phyloP scores from a whole-genome alignment of 1,140 invertebrate genomes.

The Drosophila ambigua region DNA sequence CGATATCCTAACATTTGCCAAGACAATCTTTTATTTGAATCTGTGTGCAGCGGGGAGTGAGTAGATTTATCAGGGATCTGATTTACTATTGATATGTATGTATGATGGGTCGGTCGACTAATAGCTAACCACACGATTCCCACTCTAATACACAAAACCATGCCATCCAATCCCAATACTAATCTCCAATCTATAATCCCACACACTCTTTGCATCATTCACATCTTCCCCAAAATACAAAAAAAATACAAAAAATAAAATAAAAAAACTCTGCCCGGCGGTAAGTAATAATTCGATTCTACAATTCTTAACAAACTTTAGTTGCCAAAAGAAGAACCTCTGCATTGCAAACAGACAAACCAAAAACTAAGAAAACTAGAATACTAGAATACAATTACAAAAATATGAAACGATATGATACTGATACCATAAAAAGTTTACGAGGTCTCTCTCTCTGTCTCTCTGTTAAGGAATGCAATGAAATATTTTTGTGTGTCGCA shows the following conservation, averaged over 20 bases:
- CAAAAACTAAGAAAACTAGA: slow-evolving; percentile 14
- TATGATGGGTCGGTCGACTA: slow-evolving; percentile 38
- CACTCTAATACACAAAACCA: background rate
- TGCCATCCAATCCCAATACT: slow-evolving; percentile 17
- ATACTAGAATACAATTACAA: slow-evolving; percentile 22
- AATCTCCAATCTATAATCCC: slow-evolving; percentile 23
- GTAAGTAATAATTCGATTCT: slow-evolving; percentile 72
- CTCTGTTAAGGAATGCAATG: slow-evolving; percentile 37
- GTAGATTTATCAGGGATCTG: slow-evolving; percentile 50
- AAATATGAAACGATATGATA: slow-evolving; percentile 21
- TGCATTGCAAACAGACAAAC: slow-evolving; percentile 25
- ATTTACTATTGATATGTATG: slow-evolving; percentile 19
- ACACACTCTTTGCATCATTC: slow-evolving; percentile 19
- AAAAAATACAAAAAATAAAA: background rate
- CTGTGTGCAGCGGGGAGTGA: slow-evolving; percentile 52
- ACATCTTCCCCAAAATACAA: slow-evolving; percentile 24
- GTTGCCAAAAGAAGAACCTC: slow-evolving; percentile 12
- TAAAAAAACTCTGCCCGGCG: slow-evolving; percentile 31
- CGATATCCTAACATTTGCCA: slow-evolving; percentile 45
- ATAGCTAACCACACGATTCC: slow-evolving; percentile 24
- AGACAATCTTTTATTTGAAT: slow-evolving; percentile 57
- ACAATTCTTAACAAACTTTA: slow-evolving; percentile 44
- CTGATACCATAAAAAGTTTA: slow-evolving; percentile 57
- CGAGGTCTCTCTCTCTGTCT: slow-evolving; percentile 44
- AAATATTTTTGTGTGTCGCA: slow-evolving; percentile 53